phyloP scores from a whole-genome alignment of 2,888 invertebrate species.

The Slavum lentiscoides region DNA sequence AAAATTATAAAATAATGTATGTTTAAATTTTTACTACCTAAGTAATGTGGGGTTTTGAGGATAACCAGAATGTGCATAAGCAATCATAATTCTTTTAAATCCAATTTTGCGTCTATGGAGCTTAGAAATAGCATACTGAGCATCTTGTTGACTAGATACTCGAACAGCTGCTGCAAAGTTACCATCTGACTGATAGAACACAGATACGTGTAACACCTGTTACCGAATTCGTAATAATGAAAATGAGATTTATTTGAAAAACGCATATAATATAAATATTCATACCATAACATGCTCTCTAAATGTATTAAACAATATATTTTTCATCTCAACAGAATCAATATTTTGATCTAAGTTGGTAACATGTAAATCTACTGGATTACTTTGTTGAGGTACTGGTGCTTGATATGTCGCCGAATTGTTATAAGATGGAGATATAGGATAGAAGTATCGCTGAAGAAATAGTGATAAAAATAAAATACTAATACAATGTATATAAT shows the following conservation, averaged over 20 bases:
- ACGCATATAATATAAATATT: constrained; percentile 1
- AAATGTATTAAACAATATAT: constrained; percentile 67
- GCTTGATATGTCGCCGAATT: constrained; percentile 42
- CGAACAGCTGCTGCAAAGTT: constrained; percentile 72
- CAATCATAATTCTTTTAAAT: constrained; percentile 77
- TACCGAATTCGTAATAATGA: not conserved
- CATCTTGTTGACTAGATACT: constrained; percentile 71
- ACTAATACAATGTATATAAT: not conserved
- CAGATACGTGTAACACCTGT: constrained; percentile 67
- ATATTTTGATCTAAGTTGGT: constrained; percentile 74
- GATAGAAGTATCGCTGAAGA: constrained; percentile 54
- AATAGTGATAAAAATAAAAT: constrained; percentile 1
- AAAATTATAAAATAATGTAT: constrained; percentile 8
- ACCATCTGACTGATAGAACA: constrained; percentile 69
- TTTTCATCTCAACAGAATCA: constrained; percentile 69
- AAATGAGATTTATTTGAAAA: not conserved
- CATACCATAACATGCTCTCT: constrained; percentile 61
- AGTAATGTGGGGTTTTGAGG: constrained; percentile 67
- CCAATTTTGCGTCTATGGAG: constrained; percentile 82
- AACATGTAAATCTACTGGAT: constrained; percentile 66
- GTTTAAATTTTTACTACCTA: constrained; percentile 55
- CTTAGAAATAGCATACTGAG: constrained; percentile 73
- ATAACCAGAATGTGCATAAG: constrained; percentile 69
- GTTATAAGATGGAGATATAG: constrained; percentile 51
- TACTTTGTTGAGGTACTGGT: constrained; percentile 32